Evolutionary conservation across 2,888 invertebrate genomes (phyloP).

Genomic region (Kryphioiulus occultus): DNA sequence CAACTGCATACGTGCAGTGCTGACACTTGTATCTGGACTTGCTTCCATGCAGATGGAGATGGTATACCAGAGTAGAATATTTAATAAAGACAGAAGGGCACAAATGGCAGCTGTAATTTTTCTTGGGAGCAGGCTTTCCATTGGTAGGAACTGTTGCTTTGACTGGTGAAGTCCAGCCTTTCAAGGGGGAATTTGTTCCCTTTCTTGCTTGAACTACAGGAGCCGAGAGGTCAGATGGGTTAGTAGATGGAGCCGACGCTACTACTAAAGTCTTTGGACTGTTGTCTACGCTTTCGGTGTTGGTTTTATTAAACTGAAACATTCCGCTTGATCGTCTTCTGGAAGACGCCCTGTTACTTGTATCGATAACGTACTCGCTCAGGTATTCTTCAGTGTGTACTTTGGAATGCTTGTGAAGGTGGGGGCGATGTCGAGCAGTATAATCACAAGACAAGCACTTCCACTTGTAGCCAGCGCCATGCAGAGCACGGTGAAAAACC

Average conservation of each 20-base stretch:
- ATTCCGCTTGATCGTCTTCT: not conserved
- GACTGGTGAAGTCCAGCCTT: not conserved
- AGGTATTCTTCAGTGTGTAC: slow-evolving; percentile 59
- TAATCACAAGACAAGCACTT: slow-evolving; percentile 62
- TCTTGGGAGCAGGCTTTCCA: not conserved
- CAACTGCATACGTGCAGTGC: slow-evolving; percentile 75
- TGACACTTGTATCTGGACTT: slow-evolving; percentile 73
- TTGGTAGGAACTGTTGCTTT: not conserved
- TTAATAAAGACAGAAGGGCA: slow-evolving; percentile 80
- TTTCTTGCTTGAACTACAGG: not conserved
- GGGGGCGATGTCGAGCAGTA: slow-evolving; percentile 62
- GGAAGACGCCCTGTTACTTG: not conserved
- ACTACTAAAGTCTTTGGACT: not conserved
- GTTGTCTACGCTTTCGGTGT: not conserved
- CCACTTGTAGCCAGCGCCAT: slow-evolving; percentile 53
- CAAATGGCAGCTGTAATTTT: slow-evolving; percentile 60
- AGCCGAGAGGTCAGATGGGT: not conserved
- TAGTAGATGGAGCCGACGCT: not conserved
- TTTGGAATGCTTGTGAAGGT: slow-evolving; percentile 60
- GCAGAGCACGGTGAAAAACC: slow-evolving; percentile 51
- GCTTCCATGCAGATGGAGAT: slow-evolving; percentile 72
- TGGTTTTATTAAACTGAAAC: not conserved
- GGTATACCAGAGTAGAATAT: slow-evolving; percentile 74
- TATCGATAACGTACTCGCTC: slow-evolving; percentile 50
- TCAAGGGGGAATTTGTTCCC: not conserved